A percentile compares a stretch with the other conserved stretches of the same genome.
Evolutionary conservation across 2,888 invertebrate species (phyloP).

Genomic region (Chouioia cunea): DNA sequence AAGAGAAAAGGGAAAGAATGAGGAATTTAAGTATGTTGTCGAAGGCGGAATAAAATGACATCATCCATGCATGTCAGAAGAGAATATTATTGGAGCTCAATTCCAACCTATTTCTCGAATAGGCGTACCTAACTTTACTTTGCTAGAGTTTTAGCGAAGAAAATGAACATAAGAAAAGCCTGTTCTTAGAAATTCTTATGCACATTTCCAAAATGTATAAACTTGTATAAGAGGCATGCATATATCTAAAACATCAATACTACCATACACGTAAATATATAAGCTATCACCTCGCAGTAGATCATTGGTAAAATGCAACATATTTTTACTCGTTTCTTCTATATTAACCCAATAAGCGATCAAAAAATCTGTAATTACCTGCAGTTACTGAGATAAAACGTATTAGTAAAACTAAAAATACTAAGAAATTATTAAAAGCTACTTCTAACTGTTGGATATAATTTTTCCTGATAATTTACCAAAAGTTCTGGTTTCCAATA

Average conservation of each 20-base stretch:
- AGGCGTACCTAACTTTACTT: no score
- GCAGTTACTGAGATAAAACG: slow-evolving; percentile 58
- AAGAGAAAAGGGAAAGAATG: no score
- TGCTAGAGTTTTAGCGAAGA: no score
- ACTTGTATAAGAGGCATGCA: slow-evolving; percentile 67
- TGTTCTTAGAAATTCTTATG: slow-evolving; percentile 82
- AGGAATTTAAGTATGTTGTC: no score
- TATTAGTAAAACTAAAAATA: slow-evolving; percentile 56
- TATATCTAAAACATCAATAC: slow-evolving; percentile 64
- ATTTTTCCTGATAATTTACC: slow-evolving; percentile 51
- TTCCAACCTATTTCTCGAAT: no score
- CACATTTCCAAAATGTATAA: slow-evolving; percentile 74
- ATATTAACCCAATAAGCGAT: slow-evolving; percentile 70
- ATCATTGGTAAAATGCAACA: neutral
- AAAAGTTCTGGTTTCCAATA: slow-evolving; percentile 55
- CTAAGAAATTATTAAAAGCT: slow-evolving; percentile 55
- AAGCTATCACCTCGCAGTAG: slow-evolving; percentile 60
- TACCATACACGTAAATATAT: slow-evolving; percentile 72
- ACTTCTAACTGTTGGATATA: slow-evolving; percentile 61
- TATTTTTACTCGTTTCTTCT: slow-evolving; percentile 63
- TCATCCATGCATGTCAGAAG: no score
- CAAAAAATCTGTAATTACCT: slow-evolving; percentile 65
- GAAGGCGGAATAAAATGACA: no score
- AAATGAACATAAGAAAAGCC: no score
- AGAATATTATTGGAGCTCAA: no score